phyloP scores from a whole-genome alignment of 2,797 vertebrate genomes.

The Poeciliopsis paucimaculata region DNA sequence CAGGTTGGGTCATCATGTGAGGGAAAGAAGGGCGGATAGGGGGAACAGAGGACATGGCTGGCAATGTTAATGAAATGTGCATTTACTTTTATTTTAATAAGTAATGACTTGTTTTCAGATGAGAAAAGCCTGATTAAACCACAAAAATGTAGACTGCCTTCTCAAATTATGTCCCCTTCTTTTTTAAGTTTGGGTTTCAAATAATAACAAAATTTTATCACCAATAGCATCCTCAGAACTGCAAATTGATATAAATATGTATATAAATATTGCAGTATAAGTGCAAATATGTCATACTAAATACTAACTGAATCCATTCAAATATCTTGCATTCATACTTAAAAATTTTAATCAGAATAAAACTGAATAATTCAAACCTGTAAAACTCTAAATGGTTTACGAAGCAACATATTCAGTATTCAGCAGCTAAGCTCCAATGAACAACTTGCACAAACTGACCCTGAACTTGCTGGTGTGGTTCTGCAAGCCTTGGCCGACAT shows the following conservation, averaged over 20 bases:
- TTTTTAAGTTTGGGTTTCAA: not conserved
- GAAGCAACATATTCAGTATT: not conserved
- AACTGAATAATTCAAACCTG: not conserved
- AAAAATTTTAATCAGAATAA: not conserved
- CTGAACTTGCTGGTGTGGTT: not conserved
- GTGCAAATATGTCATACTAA: not conserved
- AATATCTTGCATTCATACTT: too few relatives aligned
- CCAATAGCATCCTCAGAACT: not conserved
- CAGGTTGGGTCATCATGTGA: conserved; percentile 35
- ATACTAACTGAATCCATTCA: not conserved
- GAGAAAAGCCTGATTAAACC: not conserved
- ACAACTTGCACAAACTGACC: not conserved
- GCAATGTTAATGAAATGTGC: conserved; percentile 49
- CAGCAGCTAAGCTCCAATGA: not conserved
- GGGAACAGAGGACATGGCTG: conserved; percentile 25
- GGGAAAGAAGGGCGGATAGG: conserved; percentile 24
- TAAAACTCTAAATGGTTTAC: too few relatives aligned
- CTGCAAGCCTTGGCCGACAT: not conserved
- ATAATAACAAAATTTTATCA: not conserved
- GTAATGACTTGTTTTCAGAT: not conserved
- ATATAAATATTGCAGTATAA: not conserved
- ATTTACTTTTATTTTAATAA: conserved; percentile 24
- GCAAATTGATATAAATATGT: too few relatives aligned
- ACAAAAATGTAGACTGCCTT: not conserved
- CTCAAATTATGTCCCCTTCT: not conserved